Base-by-base conservation (phyloP, 2,888 invertebrate species). In the Brachypterus glaber region DNA sequence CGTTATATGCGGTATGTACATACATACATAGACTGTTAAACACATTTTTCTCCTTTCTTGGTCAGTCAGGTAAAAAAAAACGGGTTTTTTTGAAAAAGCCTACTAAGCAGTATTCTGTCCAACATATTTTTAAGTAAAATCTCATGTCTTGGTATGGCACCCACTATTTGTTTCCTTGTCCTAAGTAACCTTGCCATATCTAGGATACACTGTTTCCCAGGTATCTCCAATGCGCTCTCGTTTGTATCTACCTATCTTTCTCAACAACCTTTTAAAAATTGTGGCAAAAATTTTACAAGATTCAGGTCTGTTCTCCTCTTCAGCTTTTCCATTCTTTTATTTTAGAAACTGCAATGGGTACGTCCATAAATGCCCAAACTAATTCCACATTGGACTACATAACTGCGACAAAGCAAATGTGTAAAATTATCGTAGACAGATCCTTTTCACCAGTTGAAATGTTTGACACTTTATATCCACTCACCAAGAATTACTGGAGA, bases 271-370 rank as follows among this genome's bases (percentile, higher is more conserved):
- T n/a, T n/a, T n/a, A n/a, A n/a, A n/a, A n/a, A n/a, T n/a, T n/a
- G n/a, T n/a, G n/a, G n/a, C n/a, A n/a, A n/a, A n/a, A n/a, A n/a
- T n/a, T n/a, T n/a, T n/a, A n/a, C n/a, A n/a, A n/a, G n/a, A n/a
- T n/a, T n/a, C n/a, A n/a, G n/a, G n/a, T n/a, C n/a, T n/a, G n/a
- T n/a, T n/a, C n/a, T n/a, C n/a, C n/a, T n/a, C n/a, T n/a, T n/a
- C n/a, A n/a, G n/a, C n/a, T n/a, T n/a, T 30, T 11, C 16, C 11
- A 17, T 15, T 17, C 8, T 27, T 11, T 24, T 34, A 52, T 60
- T 70, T 37, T 67, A 84, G 88, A 89, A 66, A 79, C 85, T 5
- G 82, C 89, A 3, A 90, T 90, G 89, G 89, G 88, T 1, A 73
- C 77, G 4, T 71, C 74, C 16, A 66, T 85, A 0, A 69, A 83